Evolutionary conservation across 1,140 invertebrate species (phyloP), one percentile per base, ranked within the genome.

Genomic region (Formica selysi): DNA sequence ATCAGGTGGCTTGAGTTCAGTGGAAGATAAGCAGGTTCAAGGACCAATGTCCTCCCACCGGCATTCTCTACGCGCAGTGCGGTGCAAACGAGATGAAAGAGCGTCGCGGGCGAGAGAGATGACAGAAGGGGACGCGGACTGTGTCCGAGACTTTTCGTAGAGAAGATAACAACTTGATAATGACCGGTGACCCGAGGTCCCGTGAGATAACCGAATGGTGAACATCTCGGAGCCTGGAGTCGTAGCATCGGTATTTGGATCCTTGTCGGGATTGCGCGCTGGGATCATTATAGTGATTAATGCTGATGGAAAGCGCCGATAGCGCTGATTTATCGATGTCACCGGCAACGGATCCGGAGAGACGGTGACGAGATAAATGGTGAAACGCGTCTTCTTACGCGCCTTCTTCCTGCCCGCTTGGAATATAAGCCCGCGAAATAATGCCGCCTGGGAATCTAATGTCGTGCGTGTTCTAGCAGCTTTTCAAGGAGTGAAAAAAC

Each of bases 241-340:
- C 44, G 44, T 88, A 90, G 78, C 86, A 87, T 67, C 89, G 91
- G 90, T 92, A 92, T 93, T 91, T 91, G 91, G 90, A 92, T 91
- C 79, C 91, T 92, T 91, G 89, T 90, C 92, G 88, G 67, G 84
- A 78, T 80, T 76, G 70, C 86, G 88, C 87, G 89, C 73, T 89
- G 78, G 90, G 90, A 94, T 94, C 94, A 94, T 94, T 95, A 95
- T 92, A 92, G 94, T 95, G 94, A 95, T 95, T 95, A 95, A 95
- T 95, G 94, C 92, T 92, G 94, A 95, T 95, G 92, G 92, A 92
- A 92, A 89, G 88, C 80, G 78, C 87, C 89, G 94, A 94, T 95
- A 95, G 89, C 91, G 92, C 90, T 95, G 94, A 95, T 95, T 95
- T 94, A 95, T 95, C 93, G 94, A 93, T 94, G 94, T 95, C 94